Conservation (phyloP, 2,113 vertebrate species). For the Collichthys lucidus region DNA sequence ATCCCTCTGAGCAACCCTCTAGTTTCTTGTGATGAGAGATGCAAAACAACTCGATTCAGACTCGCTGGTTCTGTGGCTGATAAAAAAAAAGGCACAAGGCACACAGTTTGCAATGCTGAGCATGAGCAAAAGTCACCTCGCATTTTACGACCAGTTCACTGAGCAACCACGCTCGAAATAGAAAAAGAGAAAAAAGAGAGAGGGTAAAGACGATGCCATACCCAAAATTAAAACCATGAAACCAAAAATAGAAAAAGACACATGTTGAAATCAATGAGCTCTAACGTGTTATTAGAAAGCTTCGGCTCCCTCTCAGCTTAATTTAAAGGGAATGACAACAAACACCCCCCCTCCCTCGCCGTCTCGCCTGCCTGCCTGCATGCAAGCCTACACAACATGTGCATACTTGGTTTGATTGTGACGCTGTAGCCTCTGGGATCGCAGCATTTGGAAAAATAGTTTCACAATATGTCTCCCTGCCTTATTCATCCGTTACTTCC, state of each 20-base stretch:
- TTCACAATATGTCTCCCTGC: slow-evolving; percentile 29
- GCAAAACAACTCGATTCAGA: background rate
- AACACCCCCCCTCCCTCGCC: background rate
- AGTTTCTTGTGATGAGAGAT: background rate
- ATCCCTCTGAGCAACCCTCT: background rate
- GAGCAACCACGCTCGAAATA: slow-evolving; percentile 11
- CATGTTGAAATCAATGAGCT: slow-evolving; percentile 35
- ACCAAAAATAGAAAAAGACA: slow-evolving; percentile 48
- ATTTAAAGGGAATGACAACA: slow-evolving; percentile 36
- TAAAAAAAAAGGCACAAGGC: background rate
- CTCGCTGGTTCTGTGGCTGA: background rate
- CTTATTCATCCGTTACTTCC: slow-evolving; percentile 29
- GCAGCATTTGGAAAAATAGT: slow-evolving; percentile 32
- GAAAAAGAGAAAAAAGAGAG: background rate
- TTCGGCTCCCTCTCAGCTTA: slow-evolving; percentile 5
- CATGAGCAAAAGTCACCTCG: slow-evolving; percentile 2
- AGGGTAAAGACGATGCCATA: slow-evolving; percentile 5
- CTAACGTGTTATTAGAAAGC: slow-evolving; percentile 54
- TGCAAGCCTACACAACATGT: slow-evolving; percentile 27
- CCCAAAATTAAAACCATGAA: slow-evolving; percentile 42
- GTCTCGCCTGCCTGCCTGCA: background rate
- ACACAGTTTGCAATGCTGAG: slow-evolving; percentile 9
- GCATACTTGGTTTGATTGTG: slow-evolving; percentile 26
- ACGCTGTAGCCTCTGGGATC: slow-evolving; percentile 9
- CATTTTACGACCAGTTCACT: slow-evolving; percentile 20